Base-by-base conservation (phyloP, 2,888 invertebrate genomes). In the Harpalus rufipes region DNA sequence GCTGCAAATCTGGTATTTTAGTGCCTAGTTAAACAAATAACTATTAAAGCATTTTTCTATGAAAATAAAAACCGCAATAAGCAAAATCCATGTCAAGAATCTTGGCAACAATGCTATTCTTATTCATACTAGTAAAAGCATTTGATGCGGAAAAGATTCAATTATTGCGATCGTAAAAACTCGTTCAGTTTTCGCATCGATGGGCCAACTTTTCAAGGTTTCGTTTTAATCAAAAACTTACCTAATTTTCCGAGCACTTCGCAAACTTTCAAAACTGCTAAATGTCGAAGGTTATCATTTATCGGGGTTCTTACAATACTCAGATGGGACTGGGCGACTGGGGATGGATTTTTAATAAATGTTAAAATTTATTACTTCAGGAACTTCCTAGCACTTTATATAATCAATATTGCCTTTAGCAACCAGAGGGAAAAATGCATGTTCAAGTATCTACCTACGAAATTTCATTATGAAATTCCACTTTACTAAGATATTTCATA, bases 401-500 rank as follows among this genome's bases (percentile, higher is more conserved):
- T 18, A 44, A 74, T 74, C 68, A 16, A 68, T 68, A 41, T 16
- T 68, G 14, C 32, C 25, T 68, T 68, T 68, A 68, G 32, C 18
- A 39, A n/a, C 39, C 0, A 44, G 72, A 12, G 18, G 1, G 18
- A 16, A 16, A 2, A 18, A 68, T 10, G 72, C 21, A 68, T 14
- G 14, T 68, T 68, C 14, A 44, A 74, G 72, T 74, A 74, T 44
- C 44, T 41, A 14, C 44, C 41, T 74, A 25, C 41, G 16, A 18
- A 44, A 74, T 74, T 74, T 74, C 72, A 74, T 74, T 74, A 44
- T 44, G 41, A 74, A 74, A 74, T 74, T 74, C 72, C 44, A 8
- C 12, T 14, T 74, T 21, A 14, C 5, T 14, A 18, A 74, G 44
- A 44, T 44, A 74, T 74, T 74, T 74, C 41, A 74, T 74, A 44